Base-by-base conservation (phyloP, 2,113 vertebrate species). In the Pseudorasbora parva region DNA sequence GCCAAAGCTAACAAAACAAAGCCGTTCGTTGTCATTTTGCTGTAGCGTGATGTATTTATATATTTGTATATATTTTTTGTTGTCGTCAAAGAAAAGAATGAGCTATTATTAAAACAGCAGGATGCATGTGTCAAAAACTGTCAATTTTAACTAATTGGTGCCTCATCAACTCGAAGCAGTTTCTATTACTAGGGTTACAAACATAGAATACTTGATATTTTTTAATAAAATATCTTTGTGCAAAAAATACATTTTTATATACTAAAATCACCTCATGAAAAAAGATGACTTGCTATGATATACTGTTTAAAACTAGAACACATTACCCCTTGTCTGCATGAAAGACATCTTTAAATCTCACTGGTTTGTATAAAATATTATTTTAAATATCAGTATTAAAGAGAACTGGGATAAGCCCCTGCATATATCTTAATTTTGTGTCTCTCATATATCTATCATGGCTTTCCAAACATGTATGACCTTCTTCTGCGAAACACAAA, bases 1-100 rank as follows among this genome's bases (percentile, higher is more conserved):
- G 77, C 77, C 41, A 79, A 45, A 45, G 77, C 77, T 79, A 79
- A 79, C 77, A 79, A 79, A 37, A 37, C 37, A 37, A 64, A 79
- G 77, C 77, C 76, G 43, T 10, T 49, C 30, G 84, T 7, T 77
- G 60, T 17, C 15, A 27, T 86, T 54, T n/a, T 79, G 82, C 45
- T 10, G 1, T n/a, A 3, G 72, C 41, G 6, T 5, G 73, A 72
- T 45, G 23, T 72, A 41, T 8, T 15, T 27, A 14, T 49, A 17
- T 56, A 27, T 54, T 5, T 33, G 2, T 23, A 11, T 41, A 14
- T 41, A 17, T 77, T 3, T 43, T 12, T 17, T 45, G 12, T 60
- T 60, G 9, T 10, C 5, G 21, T 41, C 3, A 11, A 72, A 72
- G 2, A 14, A 71, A 71, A 43, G n/a, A 14, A 21, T 2, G 37